A percentile compares a stretch with the other conserved stretches of the same genome.
Conservation (phyloP, 92 coral and sea anemone genomes). For the Phenganax subtilis region DNA sequence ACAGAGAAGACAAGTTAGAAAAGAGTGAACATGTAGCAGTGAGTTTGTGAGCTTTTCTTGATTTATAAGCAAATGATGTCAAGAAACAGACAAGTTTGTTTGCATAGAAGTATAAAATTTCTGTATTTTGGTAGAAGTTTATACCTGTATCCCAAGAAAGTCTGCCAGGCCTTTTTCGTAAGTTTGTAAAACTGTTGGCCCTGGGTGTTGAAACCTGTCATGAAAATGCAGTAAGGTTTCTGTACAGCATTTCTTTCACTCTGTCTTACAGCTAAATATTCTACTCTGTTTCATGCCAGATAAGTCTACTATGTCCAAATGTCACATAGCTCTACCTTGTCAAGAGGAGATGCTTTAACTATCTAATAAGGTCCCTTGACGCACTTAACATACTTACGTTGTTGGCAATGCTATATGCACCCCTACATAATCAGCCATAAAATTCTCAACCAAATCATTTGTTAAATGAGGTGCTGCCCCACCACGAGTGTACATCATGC, state of each 20-base stretch:
- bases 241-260: not conserved
- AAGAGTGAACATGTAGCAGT: no score
- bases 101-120: not conserved
- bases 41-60: no score
- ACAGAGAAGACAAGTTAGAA: no score
- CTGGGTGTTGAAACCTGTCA: constrained; percentile 54
- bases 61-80: no score
- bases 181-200: constrained; percentile 44
- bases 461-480: constrained; percentile 83
- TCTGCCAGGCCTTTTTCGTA: constrained; percentile 49
- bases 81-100: no score
- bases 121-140: constrained; percentile 9
- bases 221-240: not conserved
- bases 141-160: constrained; percentile 62
- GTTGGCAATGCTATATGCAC: constrained; percentile 77
- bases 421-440: constrained; percentile 36
- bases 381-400: constrained; percentile 59
- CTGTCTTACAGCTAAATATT: no score
- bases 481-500: constrained; percentile 71
- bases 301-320: no score
- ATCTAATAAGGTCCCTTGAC: not conserved
- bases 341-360: not conserved
- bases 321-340: no score
- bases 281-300: no score
- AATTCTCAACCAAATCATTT: constrained; percentile 45